Conservation (phyloP, 2,797 vertebrate genomes). For the Streptopelia turtur region DNA sequence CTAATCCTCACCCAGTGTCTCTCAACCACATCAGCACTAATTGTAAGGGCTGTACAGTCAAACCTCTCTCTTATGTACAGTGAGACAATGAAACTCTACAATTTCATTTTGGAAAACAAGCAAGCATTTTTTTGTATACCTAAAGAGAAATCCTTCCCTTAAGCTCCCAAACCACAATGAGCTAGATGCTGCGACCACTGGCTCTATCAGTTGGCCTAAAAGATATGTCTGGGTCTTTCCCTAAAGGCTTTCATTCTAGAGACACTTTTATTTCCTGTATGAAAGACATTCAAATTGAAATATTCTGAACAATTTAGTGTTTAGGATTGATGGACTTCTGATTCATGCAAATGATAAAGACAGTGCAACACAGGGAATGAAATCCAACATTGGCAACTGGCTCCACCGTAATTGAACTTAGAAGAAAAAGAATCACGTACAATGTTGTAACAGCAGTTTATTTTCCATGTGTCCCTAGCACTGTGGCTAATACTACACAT, state of each 20-base stretch:
- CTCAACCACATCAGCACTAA: too few species aligned
- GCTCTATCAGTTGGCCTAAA: background rate
- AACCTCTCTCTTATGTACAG: too few species aligned
- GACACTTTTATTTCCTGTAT: background rate
- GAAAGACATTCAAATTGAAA: background rate
- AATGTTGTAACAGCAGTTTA: background rate
- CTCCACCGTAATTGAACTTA: background rate
- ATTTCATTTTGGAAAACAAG: background rate
- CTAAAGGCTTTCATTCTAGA: background rate
- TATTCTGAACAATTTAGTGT: background rate
- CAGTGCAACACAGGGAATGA: background rate
- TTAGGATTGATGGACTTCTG: background rate
- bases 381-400: background rate
- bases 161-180: background rate
- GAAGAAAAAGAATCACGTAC: background rate
- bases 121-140: rapidly evolving
- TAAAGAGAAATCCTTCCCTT: background rate
- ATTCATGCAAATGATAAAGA: background rate
- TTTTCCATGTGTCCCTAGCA: background rate
- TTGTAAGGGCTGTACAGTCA: too few species aligned
- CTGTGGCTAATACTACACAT: background rate
- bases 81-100: background rate
- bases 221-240: background rate
- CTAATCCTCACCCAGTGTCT: too few species aligned
- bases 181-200: background rate